phyloP scores from a whole-genome alignment of 2,113 vertebrate genomes.

The Corythaeola cristata region DNA sequence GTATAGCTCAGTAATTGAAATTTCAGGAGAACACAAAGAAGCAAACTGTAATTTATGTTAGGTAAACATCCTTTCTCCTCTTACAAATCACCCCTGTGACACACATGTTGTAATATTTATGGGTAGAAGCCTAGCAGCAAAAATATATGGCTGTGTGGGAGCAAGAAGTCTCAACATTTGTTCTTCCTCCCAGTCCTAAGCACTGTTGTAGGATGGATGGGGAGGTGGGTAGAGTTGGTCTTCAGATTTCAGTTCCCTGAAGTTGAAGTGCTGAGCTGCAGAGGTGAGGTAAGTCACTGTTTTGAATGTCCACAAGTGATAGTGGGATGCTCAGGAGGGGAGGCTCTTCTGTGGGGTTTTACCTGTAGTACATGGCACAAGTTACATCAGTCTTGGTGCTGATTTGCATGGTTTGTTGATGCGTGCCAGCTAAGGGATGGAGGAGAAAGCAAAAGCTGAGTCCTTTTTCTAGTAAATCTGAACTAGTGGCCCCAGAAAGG shows the following conservation, averaged over 20 bases:
- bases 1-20: conserved; percentile 49
- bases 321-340: background rate
- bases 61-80: conserved; percentile 4
- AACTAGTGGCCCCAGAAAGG: background rate
- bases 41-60: conserved; percentile 14
- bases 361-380: background rate
- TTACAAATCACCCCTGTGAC: conserved; percentile 48
- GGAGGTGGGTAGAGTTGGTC: background rate
- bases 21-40: conserved; percentile 43
- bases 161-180: background rate
- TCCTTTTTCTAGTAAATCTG: background rate
- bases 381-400: background rate
- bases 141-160: background rate
- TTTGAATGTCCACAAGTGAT: background rate
- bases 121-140: background rate
- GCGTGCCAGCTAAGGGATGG: background rate
- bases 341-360: background rate
- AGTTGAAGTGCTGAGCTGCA: background rate
- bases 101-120: conserved; percentile 20
- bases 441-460: background rate
- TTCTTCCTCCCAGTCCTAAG: background rate
- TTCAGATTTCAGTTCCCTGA: background rate
- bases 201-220: background rate
- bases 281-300: background rate
- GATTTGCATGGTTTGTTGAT: background rate